Percentiles rank a stretch among this genome's conserved stretches.
Conservation (phyloP, 2,888 invertebrate genomes). For the Harpalus rubripes region DNA sequence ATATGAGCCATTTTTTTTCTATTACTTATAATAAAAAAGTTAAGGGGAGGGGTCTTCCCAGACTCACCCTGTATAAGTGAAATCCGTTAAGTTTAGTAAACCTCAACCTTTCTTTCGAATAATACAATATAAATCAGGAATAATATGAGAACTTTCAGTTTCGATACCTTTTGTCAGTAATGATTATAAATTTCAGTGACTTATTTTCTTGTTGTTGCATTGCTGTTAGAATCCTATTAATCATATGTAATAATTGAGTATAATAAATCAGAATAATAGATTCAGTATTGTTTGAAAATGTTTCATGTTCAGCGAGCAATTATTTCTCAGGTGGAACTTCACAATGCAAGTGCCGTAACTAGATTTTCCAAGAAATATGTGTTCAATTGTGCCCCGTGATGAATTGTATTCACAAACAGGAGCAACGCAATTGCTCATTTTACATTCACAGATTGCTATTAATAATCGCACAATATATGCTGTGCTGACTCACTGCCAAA, state of each 20-base stretch:
- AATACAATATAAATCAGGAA: too few species aligned
- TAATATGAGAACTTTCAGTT: background rate
- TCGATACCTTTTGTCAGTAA: background rate
- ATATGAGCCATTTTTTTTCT: too few species aligned
- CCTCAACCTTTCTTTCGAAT: too few species aligned
- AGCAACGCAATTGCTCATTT: constrained; percentile 6
- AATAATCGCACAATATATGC: constrained; percentile 14
- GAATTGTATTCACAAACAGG: constrained; percentile 39
- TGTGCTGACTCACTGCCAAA: constrained; percentile 23
- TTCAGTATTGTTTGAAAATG: constrained; percentile 29
- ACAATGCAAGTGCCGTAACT: constrained; percentile 27
- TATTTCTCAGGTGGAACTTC: constrained; percentile 39
- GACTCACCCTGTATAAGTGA: too few species aligned
- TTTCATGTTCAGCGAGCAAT: constrained; percentile 39
- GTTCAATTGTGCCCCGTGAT: constrained; percentile 33
- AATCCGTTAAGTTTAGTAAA: too few species aligned
- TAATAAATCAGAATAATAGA: constrained; percentile 50
- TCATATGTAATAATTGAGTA: constrained; percentile 24
- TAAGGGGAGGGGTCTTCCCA: too few species aligned
- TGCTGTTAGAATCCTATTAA: constrained; percentile 14
- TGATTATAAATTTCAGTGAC: background rate
- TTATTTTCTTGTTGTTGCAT: background rate
- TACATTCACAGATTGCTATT: constrained; percentile 33
- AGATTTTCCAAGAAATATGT: constrained; percentile 52
- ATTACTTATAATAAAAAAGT: too few species aligned